Evolutionary conservation across 2,113 vertebrate species (phyloP), one percentile per base, ranked within the genome.

Genomic region (Lucifuga dentata): DNA sequence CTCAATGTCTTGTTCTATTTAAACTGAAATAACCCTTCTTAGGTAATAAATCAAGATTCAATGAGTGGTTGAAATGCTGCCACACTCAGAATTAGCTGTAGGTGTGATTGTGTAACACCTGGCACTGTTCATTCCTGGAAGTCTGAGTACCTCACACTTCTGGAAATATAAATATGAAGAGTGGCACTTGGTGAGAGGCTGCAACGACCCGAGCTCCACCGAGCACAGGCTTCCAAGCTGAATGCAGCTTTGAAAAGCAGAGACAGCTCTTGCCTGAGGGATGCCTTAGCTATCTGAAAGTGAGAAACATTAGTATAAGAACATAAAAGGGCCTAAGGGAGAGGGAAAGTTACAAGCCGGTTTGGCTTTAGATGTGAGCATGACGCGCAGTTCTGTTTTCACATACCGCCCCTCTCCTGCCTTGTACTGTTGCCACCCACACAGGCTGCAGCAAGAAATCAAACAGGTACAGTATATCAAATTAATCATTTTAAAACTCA

Each of bases 121-220:
- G 73, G 79, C 79, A 70, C 36, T 68, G 84, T 67, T 80, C 76
- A 36, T 67, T 80, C 75, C 78, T 70, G 70, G 52, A 83, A 20
- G 68, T 78, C 77, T 55, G 79, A 90, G 85, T 68, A 58, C 55
- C 79, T 88, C 85, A 76, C 52, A 52, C 74, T 81, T 17, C 23
- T 78, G 50, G 72, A 87, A 86, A 81, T 89, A 89, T 86, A 89
- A 86, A 89, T 80, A 90, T 76, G 76, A 50, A 82, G 71, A 89
- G 87, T 76, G 78, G 86, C 80, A 69, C 74, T 86, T 29, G 57
- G 76, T 87, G 78, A 79, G 79, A 74, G 56, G 84, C 71, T 70
- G 65, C 5, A 80, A 64, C 64, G 81, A 90, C 89, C 89, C 12
- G 32, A 45, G 72, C 73, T 51, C 57, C 60, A 81, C 76, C 73